Percentiles rank a stretch among this genome's conserved stretches.
Conservation (phyloP, 2,888 invertebrate species). For the Sericinus montela region DNA sequence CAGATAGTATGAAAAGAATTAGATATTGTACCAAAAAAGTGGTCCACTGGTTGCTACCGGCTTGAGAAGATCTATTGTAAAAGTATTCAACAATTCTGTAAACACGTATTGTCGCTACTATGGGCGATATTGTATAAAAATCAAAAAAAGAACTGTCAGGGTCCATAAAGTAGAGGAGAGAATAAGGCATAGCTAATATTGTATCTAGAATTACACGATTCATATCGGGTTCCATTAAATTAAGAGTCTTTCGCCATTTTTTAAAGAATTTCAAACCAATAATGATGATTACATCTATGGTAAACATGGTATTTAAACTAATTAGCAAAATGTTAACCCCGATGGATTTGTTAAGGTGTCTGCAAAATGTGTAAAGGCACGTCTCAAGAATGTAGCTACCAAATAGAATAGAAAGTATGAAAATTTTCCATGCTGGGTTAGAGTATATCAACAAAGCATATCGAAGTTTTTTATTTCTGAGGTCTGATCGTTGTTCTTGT, state of each 20-base stretch:
- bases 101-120: conserved; percentile 56
- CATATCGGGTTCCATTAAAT: conserved; percentile 62
- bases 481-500: conserved; percentile 58
- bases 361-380: conserved; percentile 57
- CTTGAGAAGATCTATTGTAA: conserved; percentile 60
- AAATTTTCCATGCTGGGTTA: conserved; percentile 56
- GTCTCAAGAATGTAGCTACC: conserved; percentile 58
- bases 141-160: conserved; percentile 34
- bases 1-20: conserved; percentile 58
- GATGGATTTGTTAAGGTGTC: conserved; percentile 39
- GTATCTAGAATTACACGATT: conserved; percentile 50
- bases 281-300: conserved; percentile 52
- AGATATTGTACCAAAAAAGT: conserved; percentile 71
- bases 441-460: conserved; percentile 57
- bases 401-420: conserved; percentile 51
- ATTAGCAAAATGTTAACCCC: conserved; percentile 47
- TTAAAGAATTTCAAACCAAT: conserved; percentile 61
- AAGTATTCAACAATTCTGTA: conserved; percentile 66
- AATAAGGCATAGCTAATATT: conserved; percentile 56
- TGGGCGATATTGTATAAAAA: conserved; percentile 54
- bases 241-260: conserved; percentile 67
- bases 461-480: conserved; percentile 52
- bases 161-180: conserved; percentile 51
- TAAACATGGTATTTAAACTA: conserved; percentile 53
- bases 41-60: conserved; percentile 71